These are phyloP conservation scores for Tachysurus fulvidraco DNA, from an alignment of 2,113 vertebrate species.

Conservation along the genomic window DNA sequence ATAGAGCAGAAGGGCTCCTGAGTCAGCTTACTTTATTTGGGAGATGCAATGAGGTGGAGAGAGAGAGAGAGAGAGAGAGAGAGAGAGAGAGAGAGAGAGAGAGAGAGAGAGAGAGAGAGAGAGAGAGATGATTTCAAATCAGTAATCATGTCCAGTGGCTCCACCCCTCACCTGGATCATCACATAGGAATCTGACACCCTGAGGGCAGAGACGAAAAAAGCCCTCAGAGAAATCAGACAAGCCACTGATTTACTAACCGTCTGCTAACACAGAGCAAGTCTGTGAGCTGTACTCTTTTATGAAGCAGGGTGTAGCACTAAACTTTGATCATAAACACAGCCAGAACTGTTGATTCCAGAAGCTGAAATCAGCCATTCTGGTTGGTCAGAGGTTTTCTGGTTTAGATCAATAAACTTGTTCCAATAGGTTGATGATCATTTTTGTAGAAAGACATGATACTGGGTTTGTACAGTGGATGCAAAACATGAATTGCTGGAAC, in stretches of 20 bases:
- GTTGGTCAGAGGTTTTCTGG: neutral
- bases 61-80: neutral
- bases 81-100: neutral
- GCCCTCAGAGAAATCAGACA: conserved; percentile 21
- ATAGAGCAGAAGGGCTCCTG: neutral
- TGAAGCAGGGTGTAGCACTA: neutral
- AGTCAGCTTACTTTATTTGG: conserved; percentile 1
- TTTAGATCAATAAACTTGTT: neutral
- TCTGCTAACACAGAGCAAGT: conserved; percentile 4
- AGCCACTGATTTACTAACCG: conserved; percentile 24
- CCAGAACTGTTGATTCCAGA: neutral
- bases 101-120: neutral
- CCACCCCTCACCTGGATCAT: conserved; percentile 19
- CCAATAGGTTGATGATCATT: neutral
- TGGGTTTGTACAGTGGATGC: neutral
- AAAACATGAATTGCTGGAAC: neutral
- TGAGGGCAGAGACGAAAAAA: conserved; percentile 16
- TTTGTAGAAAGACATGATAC: neutral
- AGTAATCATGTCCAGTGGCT: neutral
- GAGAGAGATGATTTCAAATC: conserved; percentile 4
- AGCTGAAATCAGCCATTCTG: neutral
- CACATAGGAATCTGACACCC: conserved; percentile 27
- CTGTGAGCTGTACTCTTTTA: neutral
- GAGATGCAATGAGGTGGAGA: neutral
- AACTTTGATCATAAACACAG: neutral